Evolutionary conservation across 1,140 invertebrate genomes (phyloP).

Genomic region (Drosophila ambigua): DNA sequence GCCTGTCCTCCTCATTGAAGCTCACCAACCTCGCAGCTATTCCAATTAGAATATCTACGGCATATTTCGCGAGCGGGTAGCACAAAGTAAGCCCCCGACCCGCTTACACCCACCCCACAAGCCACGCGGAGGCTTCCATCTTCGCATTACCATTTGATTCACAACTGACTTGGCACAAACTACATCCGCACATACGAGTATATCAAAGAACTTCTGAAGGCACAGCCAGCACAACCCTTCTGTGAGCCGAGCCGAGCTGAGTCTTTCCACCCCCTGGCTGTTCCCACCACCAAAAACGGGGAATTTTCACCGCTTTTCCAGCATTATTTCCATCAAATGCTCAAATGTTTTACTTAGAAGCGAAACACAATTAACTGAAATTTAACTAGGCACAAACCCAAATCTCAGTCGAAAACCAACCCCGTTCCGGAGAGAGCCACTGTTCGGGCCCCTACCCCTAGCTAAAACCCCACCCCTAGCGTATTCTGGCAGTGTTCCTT

Average conservation of each 20-base stretch:
- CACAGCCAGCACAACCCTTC: constrained; percentile 34
- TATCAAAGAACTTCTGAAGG: constrained; percentile 36
- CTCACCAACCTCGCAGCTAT: background rate
- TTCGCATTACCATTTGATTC: constrained; percentile 37
- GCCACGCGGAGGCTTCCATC: constrained; percentile 10
- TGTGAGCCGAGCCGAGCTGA: background rate
- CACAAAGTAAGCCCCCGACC: background rate
- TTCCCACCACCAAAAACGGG: constrained; percentile 44
- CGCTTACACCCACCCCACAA: background rate
- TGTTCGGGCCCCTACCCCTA: constrained; percentile 1
- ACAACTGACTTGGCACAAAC: constrained; percentile 56
- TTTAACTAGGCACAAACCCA: constrained; percentile 68
- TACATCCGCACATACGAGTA: constrained; percentile 11
- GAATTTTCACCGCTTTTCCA: constrained; percentile 71
- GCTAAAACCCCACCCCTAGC: background rate
- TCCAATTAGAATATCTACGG: background rate
- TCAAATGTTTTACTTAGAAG: constrained; percentile 69
- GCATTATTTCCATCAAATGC: constrained; percentile 75
- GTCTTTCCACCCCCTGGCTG: constrained; percentile 32
- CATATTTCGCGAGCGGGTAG: background rate
- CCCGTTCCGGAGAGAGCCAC: constrained; percentile 47
- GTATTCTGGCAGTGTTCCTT: constrained; percentile 10
- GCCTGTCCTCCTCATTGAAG: constrained; percentile 7
- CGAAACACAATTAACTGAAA: constrained; percentile 80
- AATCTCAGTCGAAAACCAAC: constrained; percentile 52